Evolutionary conservation across 1,140 invertebrate species (phyloP).

Genomic region (Bradysia coprophila): DNA sequence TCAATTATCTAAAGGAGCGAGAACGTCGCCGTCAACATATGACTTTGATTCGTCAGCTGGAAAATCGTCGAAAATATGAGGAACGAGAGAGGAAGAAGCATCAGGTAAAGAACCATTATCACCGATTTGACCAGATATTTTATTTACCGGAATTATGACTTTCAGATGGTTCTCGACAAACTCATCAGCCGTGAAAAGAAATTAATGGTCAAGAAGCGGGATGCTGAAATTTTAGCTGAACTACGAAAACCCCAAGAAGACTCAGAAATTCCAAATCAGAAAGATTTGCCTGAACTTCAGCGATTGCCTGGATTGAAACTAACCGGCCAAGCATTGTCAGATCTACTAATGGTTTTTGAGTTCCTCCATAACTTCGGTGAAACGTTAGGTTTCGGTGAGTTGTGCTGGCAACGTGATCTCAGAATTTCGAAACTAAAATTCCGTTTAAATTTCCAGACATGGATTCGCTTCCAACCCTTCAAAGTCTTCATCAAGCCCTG

Average conservation of each 20-base stretch:
- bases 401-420: conserved; percentile 3
- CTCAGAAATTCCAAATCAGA: conserved; percentile 55
- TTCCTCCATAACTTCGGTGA: conserved; percentile 92
- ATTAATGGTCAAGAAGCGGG: conserved; percentile 60
- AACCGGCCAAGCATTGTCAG: conserved; percentile 72
- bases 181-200: conserved; percentile 42
- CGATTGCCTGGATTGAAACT: conserved; percentile 66
- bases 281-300: conserved; percentile 52
- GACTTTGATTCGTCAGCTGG: conserved; percentile 68
- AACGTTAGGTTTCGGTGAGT: conserved; percentile 75
- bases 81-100: conserved; percentile 72
- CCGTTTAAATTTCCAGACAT: conserved; percentile 38
- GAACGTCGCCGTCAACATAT: conserved; percentile 82
- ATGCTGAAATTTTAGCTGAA: conserved; percentile 68
- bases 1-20: conserved; percentile 68
- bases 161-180: conserved; percentile 17
- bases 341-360: conserved; percentile 85
- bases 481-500: conserved; percentile 69
- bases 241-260: conserved; percentile 76
- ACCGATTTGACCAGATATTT: not conserved
- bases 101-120: conserved; percentile 22
- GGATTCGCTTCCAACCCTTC: conserved; percentile 69
- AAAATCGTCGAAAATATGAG: conserved; percentile 68
- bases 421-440: not conserved
- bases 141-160: not conserved